A percentile compares a stretch with the other conserved stretches of the same genome.
phyloP scores from a whole-genome alignment of 2,113 vertebrate species.

The Megaceryle torquata region DNA sequence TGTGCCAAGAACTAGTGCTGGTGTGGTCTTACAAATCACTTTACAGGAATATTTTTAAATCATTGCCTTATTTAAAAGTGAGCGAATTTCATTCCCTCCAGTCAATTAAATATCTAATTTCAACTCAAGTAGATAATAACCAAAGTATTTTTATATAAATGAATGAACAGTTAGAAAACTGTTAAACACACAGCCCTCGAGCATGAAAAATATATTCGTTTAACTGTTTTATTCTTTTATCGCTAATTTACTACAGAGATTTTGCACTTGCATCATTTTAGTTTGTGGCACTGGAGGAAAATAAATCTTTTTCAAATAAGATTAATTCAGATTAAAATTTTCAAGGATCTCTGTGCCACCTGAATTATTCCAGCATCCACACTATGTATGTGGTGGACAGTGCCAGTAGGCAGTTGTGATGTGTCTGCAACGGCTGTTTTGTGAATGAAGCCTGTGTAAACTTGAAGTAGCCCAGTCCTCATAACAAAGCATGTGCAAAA shows the following conservation, averaged over 20 bases:
- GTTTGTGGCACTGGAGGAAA: conserved; percentile 33
- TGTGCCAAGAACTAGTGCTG: conserved; percentile 75
- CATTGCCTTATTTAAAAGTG: conserved; percentile 72
- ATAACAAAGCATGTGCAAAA: background rate
- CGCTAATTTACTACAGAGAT: conserved; percentile 62
- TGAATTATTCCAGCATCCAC: background rate
- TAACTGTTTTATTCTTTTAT: conserved; percentile 73
- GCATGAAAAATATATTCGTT: conserved; percentile 69
- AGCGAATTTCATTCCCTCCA: conserved; percentile 72
- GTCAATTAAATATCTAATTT: conserved; percentile 81
- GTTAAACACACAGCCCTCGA: conserved; percentile 71
- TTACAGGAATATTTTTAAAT: conserved; percentile 78
- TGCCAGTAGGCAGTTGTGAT: background rate
- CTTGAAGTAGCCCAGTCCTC: background rate
- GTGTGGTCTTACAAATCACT: conserved; percentile 80
- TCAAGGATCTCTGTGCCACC: background rate
- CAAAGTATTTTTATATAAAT: conserved; percentile 73
- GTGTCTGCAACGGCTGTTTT: background rate
- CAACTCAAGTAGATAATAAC: conserved; percentile 75
- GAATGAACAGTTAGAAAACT: conserved; percentile 72
- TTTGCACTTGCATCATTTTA: conserved; percentile 53
- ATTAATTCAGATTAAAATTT: conserved; percentile 14
- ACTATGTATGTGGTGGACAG: background rate
- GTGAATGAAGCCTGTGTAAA: background rate
- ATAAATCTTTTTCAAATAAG: conserved; percentile 47